Evolutionary conservation across 2,113 vertebrate species (phyloP).

Genomic region (Bolborhynchus lineola): DNA sequence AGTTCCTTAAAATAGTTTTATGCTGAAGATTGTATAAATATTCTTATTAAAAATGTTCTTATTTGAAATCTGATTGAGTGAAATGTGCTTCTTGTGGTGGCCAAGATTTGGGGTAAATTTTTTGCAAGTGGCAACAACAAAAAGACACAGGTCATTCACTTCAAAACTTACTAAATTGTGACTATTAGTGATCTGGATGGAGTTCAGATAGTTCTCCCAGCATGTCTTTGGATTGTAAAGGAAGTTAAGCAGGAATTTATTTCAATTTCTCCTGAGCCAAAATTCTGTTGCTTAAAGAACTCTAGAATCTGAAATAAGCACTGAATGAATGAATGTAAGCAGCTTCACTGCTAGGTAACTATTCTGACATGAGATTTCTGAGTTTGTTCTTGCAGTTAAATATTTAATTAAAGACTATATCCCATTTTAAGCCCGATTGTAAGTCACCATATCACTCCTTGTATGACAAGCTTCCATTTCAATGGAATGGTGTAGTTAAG

Average conservation of each 20-base stretch:
- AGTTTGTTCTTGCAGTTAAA: background rate
- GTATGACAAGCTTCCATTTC: background rate
- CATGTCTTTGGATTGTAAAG: background rate
- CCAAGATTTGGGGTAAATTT: background rate
- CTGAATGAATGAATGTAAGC: background rate
- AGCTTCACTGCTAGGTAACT: background rate
- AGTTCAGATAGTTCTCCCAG: background rate
- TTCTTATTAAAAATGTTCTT: background rate
- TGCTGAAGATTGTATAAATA: background rate
- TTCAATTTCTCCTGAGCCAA: background rate
- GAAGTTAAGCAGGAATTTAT: background rate
- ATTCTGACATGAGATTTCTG: background rate
- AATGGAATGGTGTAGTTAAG: background rate
- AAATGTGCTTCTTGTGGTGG: background rate
- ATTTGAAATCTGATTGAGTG: background rate
- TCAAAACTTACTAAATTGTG: background rate
- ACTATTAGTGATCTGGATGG: background rate
- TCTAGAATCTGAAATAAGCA: background rate
- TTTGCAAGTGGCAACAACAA: background rate
- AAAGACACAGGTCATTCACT: background rate
- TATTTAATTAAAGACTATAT: background rate
- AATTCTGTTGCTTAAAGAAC: background rate
- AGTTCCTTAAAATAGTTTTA: conserved; percentile 35
- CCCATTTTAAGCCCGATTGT: background rate
- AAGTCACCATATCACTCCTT: background rate